Base-by-base conservation (phyloP, 2,888 invertebrate species). In the Tubulanus polymorphus region DNA sequence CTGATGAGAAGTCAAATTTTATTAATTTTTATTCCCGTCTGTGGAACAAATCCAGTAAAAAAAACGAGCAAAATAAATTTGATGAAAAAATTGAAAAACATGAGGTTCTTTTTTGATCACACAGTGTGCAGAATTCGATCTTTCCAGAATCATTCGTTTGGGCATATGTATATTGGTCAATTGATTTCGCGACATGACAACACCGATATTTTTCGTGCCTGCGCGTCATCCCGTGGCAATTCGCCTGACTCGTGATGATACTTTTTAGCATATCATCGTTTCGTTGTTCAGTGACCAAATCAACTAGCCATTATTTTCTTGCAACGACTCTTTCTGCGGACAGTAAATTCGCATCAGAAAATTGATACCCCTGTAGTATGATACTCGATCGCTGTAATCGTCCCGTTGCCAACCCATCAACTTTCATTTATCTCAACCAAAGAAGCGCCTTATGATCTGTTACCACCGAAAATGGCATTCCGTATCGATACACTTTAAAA, bases 381-480 rank as follows among this genome's bases (percentile, higher is more conserved):
- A 59, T 15, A 1, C 54, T 27, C 61, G 61, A 63, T 23, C 63
- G 32, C 1, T 51, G 57, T 10, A 63, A 12, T 15, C 60, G 51
- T 27, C 56, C 54, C n/a, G 50, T 48, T 41, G 23, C 6, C 26
- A 55, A 55, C 18, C 48, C 57, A 12, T 55, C 29, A n/a, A 53
- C 48, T 46, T 54, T 57, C 29, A 37, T 41, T 10, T 37, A 29
- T 15, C 51, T 57, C 2, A 63, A 28, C 35, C 45, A 54, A 35
- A 45, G 54, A 0, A 62, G 47, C 10, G 63, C 54, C 27, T 55
- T 53, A 51, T 65, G 63, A 32, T 65, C 65, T n/a, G 65, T 65
- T 3, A 49, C 32, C 27, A 63, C 48, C 0, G 45, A 54, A 30
- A 65, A 65, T 3, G 52, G 23, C 6, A 37, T 51, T 18, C 55